phyloP scores from a whole-genome alignment of 2,888 invertebrate genomes.

The Agrypnus murinus region DNA sequence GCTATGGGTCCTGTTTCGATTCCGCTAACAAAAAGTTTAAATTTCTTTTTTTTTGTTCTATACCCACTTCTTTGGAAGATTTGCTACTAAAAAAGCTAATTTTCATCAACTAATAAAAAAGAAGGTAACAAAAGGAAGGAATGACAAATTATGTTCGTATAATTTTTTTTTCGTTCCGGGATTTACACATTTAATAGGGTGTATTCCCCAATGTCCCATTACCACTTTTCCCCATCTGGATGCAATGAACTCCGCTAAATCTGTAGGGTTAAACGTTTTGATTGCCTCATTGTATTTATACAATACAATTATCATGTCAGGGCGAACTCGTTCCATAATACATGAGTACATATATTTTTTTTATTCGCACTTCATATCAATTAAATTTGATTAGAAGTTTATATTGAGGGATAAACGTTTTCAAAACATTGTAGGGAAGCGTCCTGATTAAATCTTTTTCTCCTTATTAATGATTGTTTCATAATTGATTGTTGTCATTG shows the following conservation, averaged over 20 bases:
- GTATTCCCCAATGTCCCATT: conserved; percentile 66
- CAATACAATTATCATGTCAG: conserved; percentile 59
- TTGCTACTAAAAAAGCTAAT: conserved; percentile 58
- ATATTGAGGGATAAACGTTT: no score
- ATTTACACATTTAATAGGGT: conserved; percentile 67
- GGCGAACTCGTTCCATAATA: conserved; percentile 35
- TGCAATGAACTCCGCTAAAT: conserved; percentile 59
- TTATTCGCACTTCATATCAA: no score
- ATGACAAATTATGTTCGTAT: conserved; percentile 66
- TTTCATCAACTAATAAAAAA: conserved; percentile 65
- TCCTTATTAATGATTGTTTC: no score
- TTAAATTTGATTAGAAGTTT: no score
- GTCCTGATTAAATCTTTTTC: no score
- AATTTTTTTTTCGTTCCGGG: conserved; percentile 59
- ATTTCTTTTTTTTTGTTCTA: no score
- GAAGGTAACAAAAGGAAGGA: conserved; percentile 38
- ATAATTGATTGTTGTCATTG: no score
- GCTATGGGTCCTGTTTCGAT: no score
- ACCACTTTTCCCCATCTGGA: conserved; percentile 55
- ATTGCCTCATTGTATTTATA: conserved; percentile 60
- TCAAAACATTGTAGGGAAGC: no score
- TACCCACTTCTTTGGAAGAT: no score
- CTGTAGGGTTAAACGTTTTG: conserved; percentile 59
- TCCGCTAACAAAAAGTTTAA: no score
- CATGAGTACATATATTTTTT: conserved; percentile 19